Evolutionary conservation across 2,888 invertebrate species (phyloP), one percentile per base, ranked within the genome.

Genomic region (Stramonita haemastoma): DNA sequence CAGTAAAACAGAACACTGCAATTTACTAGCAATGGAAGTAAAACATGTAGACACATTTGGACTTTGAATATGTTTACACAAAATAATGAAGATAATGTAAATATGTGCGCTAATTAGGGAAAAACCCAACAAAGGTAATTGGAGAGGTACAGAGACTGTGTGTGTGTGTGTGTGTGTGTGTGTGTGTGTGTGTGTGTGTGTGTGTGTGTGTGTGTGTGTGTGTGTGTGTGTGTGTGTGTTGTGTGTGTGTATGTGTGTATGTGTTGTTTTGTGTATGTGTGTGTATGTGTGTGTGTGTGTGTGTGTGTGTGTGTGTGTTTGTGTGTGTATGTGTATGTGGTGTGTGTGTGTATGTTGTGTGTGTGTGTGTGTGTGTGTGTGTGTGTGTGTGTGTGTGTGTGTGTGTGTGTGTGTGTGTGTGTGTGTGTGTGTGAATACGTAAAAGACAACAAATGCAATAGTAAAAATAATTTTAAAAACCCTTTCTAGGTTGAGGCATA

Each of bases 111-210:
- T 22, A 29, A 29, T 6, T 32, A 77, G 5, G 32, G 5, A 17
- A 6, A 17, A 6, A 19, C 22, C 8, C 22, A 6, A n/a, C n/a
- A n/a, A n/a, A n/a, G n/a, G n/a, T n/a, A n/a, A n/a, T n/a, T n/a
- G n/a, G n/a, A n/a, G n/a, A n/a, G n/a, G n/a, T n/a, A n/a, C n/a
- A n/a, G n/a, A n/a, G n/a, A n/a, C n/a, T 34, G 83, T 46, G 22
- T 46, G 83, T 26, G 83, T 46, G 83, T 83, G 83, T 26, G 83
- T 83, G 34, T 83, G 83, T 36, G 83, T 83, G 83, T 46, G 83
- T 83, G 83, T 46, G 83, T 83, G 83, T 46, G 83, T 36, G 36
- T 26, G 83, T 46, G 77, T 29, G 77, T 29, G 77, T 29, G 77
- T 77, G 77, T 77, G 77, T 77, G 77, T 77, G 77, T 77, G 77